Evolutionary conservation across 2,888 invertebrate species (phyloP).

Genomic region (Stenolophus ochropezus): DNA sequence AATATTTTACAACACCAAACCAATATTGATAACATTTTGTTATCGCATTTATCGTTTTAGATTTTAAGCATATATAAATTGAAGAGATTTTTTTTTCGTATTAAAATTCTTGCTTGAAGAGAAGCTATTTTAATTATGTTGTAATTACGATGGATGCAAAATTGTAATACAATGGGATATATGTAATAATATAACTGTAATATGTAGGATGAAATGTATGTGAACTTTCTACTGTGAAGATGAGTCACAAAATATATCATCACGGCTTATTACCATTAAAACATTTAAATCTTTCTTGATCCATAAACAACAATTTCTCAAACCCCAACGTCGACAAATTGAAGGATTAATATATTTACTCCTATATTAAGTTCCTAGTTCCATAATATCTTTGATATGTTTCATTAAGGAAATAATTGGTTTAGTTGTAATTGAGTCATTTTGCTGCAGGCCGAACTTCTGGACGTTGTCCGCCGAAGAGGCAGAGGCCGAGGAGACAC

Average conservation of each 20-base stretch:
- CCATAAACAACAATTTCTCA: too few relatives aligned
- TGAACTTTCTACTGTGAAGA: not conserved
- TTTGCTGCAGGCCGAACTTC: constrained; percentile 81
- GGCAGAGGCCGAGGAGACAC: constrained; percentile 81
- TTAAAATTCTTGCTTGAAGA: not conserved
- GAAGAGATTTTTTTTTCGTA: not conserved
- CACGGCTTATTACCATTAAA: not conserved
- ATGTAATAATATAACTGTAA: constrained; percentile 6
- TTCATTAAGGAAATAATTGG: too few relatives aligned
- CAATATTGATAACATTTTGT: not conserved
- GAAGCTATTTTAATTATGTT: not conserved
- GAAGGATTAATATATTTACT: too few relatives aligned
- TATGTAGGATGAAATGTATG: constrained; percentile 5
- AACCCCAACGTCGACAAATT: too few relatives aligned
- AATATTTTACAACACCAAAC: not conserved
- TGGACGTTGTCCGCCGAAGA: constrained; percentile 81
- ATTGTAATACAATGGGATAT: constrained; percentile 12
- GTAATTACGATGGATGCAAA: not conserved
- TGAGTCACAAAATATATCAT: not conserved
- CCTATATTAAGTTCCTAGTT: too few relatives aligned
- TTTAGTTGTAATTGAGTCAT: constrained; percentile 64
- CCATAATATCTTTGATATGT: too few relatives aligned
- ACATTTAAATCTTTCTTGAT: too few relatives aligned
- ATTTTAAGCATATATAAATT: not conserved
- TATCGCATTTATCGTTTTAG: not conserved